phyloP scores from a whole-genome alignment of 2,113 vertebrate species.

The Capreolus pygargus region DNA sequence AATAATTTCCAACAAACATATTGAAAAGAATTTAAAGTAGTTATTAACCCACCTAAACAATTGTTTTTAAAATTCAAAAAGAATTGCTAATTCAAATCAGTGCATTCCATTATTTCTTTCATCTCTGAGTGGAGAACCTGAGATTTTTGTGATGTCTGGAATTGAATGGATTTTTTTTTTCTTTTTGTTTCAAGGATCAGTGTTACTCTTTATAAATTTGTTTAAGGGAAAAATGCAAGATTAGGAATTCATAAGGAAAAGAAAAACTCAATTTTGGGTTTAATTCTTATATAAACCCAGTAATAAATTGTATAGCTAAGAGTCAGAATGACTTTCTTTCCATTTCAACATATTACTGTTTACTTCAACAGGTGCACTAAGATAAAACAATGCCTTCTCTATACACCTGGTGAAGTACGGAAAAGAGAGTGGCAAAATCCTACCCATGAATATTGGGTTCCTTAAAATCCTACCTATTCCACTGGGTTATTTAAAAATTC shows the following conservation, averaged over 20 bases:
- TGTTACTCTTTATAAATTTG: background rate
- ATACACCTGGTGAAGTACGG: background rate
- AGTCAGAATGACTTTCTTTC: background rate
- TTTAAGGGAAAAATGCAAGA: background rate
- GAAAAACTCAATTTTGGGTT: background rate
- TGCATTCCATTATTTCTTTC: background rate
- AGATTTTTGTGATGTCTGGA: background rate
- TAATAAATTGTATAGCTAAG: background rate
- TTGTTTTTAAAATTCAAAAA: background rate
- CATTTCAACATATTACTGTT: background rate
- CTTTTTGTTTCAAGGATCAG: background rate
- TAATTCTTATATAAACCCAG: background rate
- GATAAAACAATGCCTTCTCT: background rate
- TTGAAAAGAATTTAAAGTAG: background rate
- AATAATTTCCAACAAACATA: background rate
- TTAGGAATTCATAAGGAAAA: background rate
- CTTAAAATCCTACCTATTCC: background rate
- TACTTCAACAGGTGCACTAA: background rate
- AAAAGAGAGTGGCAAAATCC: background rate
- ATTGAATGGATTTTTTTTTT: background rate
- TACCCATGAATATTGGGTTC: background rate
- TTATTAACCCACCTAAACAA: background rate
- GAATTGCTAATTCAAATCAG: background rate
- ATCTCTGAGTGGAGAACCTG: background rate
- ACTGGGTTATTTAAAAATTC: background rate